Percentiles rank a stretch among this genome's conserved stretches.
phyloP scores from a whole-genome alignment of 1,140 invertebrate species.

The Thaumatotibia leucotreta region DNA sequence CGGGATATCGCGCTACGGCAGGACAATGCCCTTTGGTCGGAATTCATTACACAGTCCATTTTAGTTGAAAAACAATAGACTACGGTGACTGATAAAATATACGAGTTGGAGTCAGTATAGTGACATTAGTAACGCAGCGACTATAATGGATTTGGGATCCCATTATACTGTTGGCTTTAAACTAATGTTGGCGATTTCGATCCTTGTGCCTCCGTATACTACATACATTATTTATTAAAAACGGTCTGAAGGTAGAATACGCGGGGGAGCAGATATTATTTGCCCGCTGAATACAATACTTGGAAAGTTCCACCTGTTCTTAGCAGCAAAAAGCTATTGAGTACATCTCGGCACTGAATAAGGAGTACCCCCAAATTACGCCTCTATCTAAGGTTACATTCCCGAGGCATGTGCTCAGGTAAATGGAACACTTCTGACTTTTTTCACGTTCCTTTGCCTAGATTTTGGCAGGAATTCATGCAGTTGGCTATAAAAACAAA shows the following conservation, averaged over 20 bases:
- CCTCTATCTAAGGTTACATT: too few species aligned
- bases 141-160: neutral
- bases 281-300: neutral
- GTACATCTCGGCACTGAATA: neutral
- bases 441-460: too few species aligned
- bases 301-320: neutral
- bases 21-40: conserved; percentile 41
- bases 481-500: too few species aligned
- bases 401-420: too few species aligned
- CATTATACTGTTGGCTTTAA: too few species aligned
- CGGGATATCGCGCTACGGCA: conserved; percentile 25
- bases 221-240: too few species aligned
- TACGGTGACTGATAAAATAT: conserved; percentile 38
- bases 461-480: too few species aligned
- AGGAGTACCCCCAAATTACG: too few species aligned
- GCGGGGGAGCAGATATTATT: neutral
- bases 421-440: too few species aligned
- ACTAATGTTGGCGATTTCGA: too few species aligned
- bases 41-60: conserved; percentile 32
- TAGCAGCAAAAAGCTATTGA: neutral
- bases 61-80: conserved; percentile 43
- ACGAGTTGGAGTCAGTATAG: neutral
- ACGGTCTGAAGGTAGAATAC: too few species aligned
- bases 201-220: too few species aligned
- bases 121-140: neutral